phyloP scores from a whole-genome alignment of 2,113 vertebrate genomes.

The Spilogale gracilis region DNA sequence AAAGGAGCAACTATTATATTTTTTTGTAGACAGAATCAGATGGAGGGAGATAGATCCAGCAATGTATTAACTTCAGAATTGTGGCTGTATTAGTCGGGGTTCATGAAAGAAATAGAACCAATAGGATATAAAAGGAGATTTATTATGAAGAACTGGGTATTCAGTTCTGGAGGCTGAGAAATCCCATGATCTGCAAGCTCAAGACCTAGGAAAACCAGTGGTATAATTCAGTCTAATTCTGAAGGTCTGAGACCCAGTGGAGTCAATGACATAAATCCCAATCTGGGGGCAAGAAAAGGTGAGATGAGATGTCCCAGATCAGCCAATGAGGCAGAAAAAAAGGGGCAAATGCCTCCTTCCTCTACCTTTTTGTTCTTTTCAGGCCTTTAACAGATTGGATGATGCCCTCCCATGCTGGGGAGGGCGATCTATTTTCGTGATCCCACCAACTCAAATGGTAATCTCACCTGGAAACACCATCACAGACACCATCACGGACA shows the following conservation, averaged over 20 bases:
- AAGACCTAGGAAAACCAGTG: background rate
- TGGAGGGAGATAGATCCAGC: background rate
- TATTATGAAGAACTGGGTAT: background rate
- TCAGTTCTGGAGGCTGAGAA: background rate
- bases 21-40: background rate
- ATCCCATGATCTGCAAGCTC: background rate
- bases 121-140: background rate
- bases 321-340: conserved; percentile 1
- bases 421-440: background rate
- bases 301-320: background rate
- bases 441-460: background rate
- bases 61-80: background rate
- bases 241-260: background rate
- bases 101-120: background rate
- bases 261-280: background rate
- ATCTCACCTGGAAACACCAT: background rate
- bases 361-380: background rate
- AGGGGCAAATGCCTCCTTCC: background rate
- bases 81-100: background rate
- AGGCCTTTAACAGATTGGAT: background rate
- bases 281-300: no score
- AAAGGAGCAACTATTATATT: background rate
- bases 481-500: background rate
- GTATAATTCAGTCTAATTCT: background rate
- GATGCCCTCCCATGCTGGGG: no score